Conservation (phyloP, 2,888 invertebrate genomes). For the Dolomedes plantarius region DNA sequence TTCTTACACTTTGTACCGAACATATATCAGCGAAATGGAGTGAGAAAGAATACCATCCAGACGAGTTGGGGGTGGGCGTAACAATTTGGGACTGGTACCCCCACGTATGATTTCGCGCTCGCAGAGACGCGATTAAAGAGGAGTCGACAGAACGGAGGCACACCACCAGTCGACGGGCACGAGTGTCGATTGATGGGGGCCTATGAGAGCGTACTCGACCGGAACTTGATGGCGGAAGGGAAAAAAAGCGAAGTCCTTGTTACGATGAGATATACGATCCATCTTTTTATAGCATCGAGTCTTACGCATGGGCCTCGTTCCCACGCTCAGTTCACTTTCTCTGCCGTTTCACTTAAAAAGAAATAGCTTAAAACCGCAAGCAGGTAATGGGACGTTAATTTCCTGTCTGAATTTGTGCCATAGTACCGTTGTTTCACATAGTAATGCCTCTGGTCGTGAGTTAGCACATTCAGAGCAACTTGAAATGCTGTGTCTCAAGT, state of each 20-base stretch:
- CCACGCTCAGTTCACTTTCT: not conserved
- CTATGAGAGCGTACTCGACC: conserved; percentile 1
- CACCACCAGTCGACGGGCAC: conserved; percentile 7
- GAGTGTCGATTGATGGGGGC: not conserved
- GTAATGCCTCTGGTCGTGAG: no score
- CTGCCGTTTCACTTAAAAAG: no score
- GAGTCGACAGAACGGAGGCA: conserved; percentile 6
- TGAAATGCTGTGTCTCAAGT: no score
- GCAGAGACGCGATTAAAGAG: conserved; percentile 4
- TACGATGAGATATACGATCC: conserved; percentile 1
- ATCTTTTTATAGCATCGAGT: not conserved
- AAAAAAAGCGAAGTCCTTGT: conserved; percentile 1
- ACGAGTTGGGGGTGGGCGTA: conserved; percentile 10
- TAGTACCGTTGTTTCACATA: no score
- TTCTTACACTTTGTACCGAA: not conserved
- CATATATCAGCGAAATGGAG: conserved; percentile 22
- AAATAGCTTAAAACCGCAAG: no score
- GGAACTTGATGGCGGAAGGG: not conserved
- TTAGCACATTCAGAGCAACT: no score
- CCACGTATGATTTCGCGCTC: conserved; percentile 1
- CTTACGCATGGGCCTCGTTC: not conserved
- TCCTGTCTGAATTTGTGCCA: no score
- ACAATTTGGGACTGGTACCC: conserved; percentile 15
- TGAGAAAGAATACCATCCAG: conserved; percentile 16
- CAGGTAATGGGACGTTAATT: no score